Percentiles rank a stretch among this genome's conserved stretches.
phyloP scores from a whole-genome alignment of 2,888 invertebrate species.

The Lingula anatina region DNA sequence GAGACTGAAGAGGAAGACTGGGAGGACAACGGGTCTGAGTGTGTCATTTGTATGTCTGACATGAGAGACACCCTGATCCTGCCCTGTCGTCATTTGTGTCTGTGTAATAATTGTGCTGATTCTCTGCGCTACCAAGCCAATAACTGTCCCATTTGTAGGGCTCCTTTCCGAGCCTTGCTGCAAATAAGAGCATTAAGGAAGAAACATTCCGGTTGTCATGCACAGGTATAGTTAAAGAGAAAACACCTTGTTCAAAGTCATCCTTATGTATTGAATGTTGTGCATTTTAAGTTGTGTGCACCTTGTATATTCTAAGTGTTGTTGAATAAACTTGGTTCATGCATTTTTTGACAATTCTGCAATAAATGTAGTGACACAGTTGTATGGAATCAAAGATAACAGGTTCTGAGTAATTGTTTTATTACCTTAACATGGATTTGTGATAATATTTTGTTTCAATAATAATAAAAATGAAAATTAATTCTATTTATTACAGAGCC shows the following conservation, averaged over 20 bases:
- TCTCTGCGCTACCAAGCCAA: conserved; percentile 88
- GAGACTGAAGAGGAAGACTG: conserved; percentile 44
- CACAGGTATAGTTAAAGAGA: conserved; percentile 12
- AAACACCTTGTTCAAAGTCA: neutral
- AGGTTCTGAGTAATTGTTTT: too few relatives aligned
- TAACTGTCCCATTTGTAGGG: conserved; percentile 99
- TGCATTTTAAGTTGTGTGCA: too few relatives aligned
- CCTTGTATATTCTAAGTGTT: too few relatives aligned
- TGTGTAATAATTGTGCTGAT: conserved; percentile 96
- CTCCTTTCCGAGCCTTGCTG: conserved; percentile 94
- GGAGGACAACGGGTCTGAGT: conserved; percentile 74
- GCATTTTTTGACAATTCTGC: too few relatives aligned
- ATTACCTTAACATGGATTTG: too few relatives aligned
- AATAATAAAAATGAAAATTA: too few relatives aligned
- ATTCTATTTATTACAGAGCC: conserved; percentile 6
- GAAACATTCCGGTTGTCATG: conserved; percentile 33
- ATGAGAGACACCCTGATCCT: conserved; percentile 93
- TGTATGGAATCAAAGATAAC: too few relatives aligned
- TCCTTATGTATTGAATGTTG: neutral
- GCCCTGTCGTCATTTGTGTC: conserved; percentile 92
- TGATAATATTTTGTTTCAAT: too few relatives aligned
- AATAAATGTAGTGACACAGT: too few relatives aligned
- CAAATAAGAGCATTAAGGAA: conserved; percentile 92
- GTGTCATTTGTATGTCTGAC: conserved; percentile 99
- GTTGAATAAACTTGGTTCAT: too few relatives aligned